These are phyloP conservation scores for Cyclura pinguis DNA, from an alignment of 2,797 vertebrate species.

Conservation along the genomic window DNA sequence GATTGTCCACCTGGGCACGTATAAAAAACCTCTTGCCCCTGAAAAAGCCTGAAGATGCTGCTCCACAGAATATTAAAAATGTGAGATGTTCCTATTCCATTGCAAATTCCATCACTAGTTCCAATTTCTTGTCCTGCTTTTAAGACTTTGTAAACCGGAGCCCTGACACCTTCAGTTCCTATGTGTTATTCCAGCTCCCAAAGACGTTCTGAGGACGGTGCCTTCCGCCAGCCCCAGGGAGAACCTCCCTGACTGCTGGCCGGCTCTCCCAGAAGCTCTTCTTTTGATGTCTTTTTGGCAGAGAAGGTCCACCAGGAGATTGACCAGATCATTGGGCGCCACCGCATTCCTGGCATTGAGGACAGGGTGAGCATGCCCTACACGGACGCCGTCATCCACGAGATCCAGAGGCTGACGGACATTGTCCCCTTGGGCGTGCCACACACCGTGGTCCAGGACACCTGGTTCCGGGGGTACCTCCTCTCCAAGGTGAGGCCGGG, in stretches of 20 bases:
- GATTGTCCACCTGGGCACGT: too few relatives aligned
- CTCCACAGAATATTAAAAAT: too few relatives aligned
- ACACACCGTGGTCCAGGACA: conserved; percentile 63
- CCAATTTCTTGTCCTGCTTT: background rate
- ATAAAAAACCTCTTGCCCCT: too few relatives aligned
- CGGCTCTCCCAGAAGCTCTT: background rate
- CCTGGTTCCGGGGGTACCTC: conserved; percentile 66
- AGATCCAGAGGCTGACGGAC: conserved; percentile 70
- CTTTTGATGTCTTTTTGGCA: conserved; percentile 21
- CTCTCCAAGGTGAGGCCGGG: conserved; percentile 68
- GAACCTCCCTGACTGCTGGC: background rate
- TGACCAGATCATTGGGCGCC: conserved; percentile 64
- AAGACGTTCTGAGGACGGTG: background rate
- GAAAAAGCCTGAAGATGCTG: too few relatives aligned
- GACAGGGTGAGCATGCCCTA: conserved; percentile 74
- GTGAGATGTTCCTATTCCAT: too few relatives aligned
- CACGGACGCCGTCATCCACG: conserved; percentile 73
- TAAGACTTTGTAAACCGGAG: background rate
- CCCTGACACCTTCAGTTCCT: background rate
- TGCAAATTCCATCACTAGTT: too few relatives aligned
- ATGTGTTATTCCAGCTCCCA: background rate
- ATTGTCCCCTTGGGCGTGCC: conserved; percentile 71
- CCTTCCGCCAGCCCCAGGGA: background rate
- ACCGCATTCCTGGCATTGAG: conserved; percentile 54
- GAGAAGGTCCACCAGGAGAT: conserved; percentile 73